Evolutionary conservation across 2,113 vertebrate species (phyloP), one percentile per base, ranked within the genome.

Genomic region (Castor canadensis): DNA sequence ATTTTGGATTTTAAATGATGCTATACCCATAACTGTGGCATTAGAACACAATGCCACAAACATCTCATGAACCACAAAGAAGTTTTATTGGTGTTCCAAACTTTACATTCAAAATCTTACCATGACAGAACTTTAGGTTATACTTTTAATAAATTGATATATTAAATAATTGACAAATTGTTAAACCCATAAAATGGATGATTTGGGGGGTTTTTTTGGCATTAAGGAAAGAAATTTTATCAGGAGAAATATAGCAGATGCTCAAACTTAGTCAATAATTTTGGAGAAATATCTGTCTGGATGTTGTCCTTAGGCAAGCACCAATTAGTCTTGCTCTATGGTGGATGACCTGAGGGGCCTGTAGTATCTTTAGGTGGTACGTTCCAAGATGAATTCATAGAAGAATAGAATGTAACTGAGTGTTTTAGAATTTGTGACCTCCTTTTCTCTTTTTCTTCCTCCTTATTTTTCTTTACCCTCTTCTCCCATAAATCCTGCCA

Each of bases 271-370:
- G 28, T 22, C 17, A 52, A 43, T 15, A 47, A 30, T 26, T 72
- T 92, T 45, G 67, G 49, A 95, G 62, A 2, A 72, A 3, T 28
- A 19, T 66, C 30, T 87, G 32, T 82, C 40, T 89, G 49, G 38
- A 45, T 75, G n/a, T 26, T 94, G 6, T 75, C 49, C 82, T 95
- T 71, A 49, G 67, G 67, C 91, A 95, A 95, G 19, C 22, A n/a
- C 38, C 92, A 95, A 82, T 95, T 94, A 95, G 20, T 58, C 71
- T 85, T 47, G 24, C 13, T 94, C 43, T 85, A 2, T 64, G 43
- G 2, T 22, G 3, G 56, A 80, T 92, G 71, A 90, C 94, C 87
- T 0, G 7, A n/a, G 95, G 96, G 71, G 12, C 19, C 54, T 76
- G 30, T 13, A 47, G 15, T 17, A 13, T 67, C 49, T 43, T 93